Conservation (phyloP, 1,140 invertebrate genomes). For the Euschistus heros region DNA sequence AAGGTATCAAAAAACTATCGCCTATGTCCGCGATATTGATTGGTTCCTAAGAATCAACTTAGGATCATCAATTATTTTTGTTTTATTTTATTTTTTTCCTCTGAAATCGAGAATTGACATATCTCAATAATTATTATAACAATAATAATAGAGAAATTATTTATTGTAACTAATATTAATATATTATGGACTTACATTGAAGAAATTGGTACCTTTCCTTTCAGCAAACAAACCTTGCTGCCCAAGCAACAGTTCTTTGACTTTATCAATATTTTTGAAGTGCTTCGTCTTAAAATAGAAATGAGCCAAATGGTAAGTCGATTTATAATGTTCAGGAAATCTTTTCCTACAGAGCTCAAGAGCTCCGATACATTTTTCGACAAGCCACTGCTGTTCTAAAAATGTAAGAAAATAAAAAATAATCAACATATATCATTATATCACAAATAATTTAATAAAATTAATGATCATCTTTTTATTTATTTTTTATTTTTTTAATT, state of each 20-base stretch:
- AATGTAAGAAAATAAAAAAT: slow-evolving; percentile 4
- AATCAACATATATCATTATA: too few species aligned
- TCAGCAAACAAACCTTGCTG: slow-evolving; percentile 73
- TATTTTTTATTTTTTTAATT: too few species aligned
- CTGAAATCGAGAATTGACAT: too few species aligned
- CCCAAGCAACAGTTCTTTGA: slow-evolving; percentile 58
- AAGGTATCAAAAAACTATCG: too few species aligned
- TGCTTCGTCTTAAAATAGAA: slow-evolving; percentile 66
- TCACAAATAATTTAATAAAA: not conserved
- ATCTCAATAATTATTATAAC: too few species aligned
- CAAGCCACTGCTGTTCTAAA: slow-evolving; percentile 39
- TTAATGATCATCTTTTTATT: not conserved
- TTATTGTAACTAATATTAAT: too few species aligned
- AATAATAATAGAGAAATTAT: too few species aligned
- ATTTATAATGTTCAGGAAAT: slow-evolving; percentile 88
- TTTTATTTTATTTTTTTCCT: too few species aligned
- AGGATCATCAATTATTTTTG: too few species aligned
- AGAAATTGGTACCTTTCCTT: slow-evolving; percentile 75
- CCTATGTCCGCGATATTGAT: too few species aligned
- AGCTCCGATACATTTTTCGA: slow-evolving; percentile 55
- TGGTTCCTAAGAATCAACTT: too few species aligned
- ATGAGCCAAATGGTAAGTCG: slow-evolving; percentile 74
- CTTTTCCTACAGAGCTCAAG: slow-evolving; percentile 72
- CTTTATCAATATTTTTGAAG: slow-evolving; percentile 53
- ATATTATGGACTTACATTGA: slow-evolving; percentile 53